These are phyloP conservation scores for Dunckerocampus dactyliophorus DNA, from an alignment of 2,113 vertebrate species.

Conservation along the genomic window DNA sequence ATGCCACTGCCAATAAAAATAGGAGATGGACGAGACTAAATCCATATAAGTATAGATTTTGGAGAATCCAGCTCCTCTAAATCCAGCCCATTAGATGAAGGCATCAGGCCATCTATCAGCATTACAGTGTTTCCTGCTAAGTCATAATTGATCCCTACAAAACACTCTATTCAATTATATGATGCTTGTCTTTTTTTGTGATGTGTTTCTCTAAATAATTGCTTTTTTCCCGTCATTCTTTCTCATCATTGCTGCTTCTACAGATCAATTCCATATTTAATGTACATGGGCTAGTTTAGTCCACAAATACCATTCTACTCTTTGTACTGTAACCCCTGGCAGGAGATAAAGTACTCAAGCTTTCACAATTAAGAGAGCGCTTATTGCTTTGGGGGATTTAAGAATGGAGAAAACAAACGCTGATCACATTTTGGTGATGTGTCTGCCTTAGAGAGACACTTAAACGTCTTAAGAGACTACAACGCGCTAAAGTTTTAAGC, in stretches of 20 bases:
- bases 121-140: conserved; percentile 34
- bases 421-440: background rate
- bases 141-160: conserved; percentile 38
- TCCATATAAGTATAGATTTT: conserved; percentile 54
- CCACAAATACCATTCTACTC: too few species aligned
- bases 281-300: too few species aligned
- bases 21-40: conserved; percentile 38
- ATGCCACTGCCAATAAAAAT: conserved; percentile 4
- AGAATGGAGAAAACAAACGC: conserved; percentile 1
- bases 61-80: conserved; percentile 47
- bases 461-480: background rate
- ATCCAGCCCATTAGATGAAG: conserved; percentile 46
- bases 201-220: conserved; percentile 1
- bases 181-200: conserved; percentile 10
- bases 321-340: too few species aligned
- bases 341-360: conserved; percentile 5
- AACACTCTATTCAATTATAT: conserved; percentile 28
- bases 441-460: conserved; percentile 1
- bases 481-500: conserved; percentile 13
- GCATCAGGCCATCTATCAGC: conserved; percentile 45
- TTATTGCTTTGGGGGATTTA: conserved; percentile 1
- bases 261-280: too few species aligned
- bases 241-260: too few species aligned
- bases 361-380: conserved; percentile 4
- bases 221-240: background rate